A percentile compares a stretch with the other conserved stretches of the same genome.
phyloP scores from a whole-genome alignment of 2,113 vertebrate genomes.

The Bubo bubo region DNA sequence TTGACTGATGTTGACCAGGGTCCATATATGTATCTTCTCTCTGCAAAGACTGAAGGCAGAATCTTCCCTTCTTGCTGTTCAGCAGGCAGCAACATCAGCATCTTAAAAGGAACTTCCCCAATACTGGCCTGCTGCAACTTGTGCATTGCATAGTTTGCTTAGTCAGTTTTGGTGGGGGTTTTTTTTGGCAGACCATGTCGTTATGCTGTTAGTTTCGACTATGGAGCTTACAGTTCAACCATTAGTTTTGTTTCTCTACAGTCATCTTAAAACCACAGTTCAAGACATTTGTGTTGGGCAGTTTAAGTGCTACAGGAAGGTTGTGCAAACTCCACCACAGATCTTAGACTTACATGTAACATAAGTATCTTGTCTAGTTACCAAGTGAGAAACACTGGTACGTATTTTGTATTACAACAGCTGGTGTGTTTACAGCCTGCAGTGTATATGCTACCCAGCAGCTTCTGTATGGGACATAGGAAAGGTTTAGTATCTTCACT shows the following conservation, averaged over 20 bases:
- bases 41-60: not conserved
- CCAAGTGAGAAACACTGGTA: not conserved
- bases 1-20: fast-evolving
- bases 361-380: not conserved
- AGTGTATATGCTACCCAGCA: not conserved
- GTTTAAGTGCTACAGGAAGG: not conserved
- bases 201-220: not conserved
- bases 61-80: not conserved
- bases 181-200: not conserved
- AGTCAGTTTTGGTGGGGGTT: not conserved
- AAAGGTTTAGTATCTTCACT: not conserved
- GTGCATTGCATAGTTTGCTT: not conserved
- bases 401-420: not conserved
- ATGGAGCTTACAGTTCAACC: not conserved
- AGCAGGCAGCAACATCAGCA: not conserved
- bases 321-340: not conserved
- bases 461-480: fast-evolving
- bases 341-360: not conserved
- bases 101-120: not conserved
- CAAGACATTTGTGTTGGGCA: not conserved
- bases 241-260: not conserved
- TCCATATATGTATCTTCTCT: not conserved
- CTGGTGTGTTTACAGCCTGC: not conserved
- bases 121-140: not conserved
- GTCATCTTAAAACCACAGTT: not conserved